A percentile compares a stretch with the other conserved stretches of the same genome.
Conservation (phyloP, 2,797 vertebrate genomes). For the Ara ararauna region DNA sequence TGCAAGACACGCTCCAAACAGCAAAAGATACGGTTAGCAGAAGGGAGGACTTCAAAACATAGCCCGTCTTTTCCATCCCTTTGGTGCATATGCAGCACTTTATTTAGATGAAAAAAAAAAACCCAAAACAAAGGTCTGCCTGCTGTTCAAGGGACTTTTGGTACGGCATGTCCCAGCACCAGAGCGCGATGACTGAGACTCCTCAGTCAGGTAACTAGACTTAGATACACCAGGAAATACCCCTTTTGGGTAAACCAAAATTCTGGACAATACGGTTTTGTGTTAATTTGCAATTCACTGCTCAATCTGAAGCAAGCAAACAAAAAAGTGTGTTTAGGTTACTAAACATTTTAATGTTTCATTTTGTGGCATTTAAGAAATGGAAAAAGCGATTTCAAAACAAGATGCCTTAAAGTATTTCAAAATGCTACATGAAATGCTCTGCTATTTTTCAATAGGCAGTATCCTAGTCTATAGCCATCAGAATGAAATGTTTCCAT, state of each 20-base stretch:
- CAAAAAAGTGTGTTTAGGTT: neutral
- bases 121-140: neutral
- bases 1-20: neutral
- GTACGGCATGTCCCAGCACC: neutral
- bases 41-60: neutral
- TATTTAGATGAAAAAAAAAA: neutral
- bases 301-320: neutral
- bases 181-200: rapidly evolving
- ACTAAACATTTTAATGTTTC: neutral
- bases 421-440: neutral
- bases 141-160: neutral
- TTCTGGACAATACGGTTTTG: neutral
- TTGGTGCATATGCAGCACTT: neutral
- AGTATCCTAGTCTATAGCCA: neutral
- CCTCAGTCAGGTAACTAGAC: neutral
- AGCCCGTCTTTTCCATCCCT: neutral
- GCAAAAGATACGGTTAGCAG: neutral
- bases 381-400: neutral
- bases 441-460: neutral
- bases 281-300: neutral
- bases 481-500: neutral
- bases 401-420: neutral
- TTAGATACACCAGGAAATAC: neutral
- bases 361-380: neutral
- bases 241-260: neutral